A percentile compares a stretch with the other conserved stretches of the same genome.
Evolutionary conservation across 2,888 invertebrate species (phyloP).

Genomic region (Plagodis pulveraria): DNA sequence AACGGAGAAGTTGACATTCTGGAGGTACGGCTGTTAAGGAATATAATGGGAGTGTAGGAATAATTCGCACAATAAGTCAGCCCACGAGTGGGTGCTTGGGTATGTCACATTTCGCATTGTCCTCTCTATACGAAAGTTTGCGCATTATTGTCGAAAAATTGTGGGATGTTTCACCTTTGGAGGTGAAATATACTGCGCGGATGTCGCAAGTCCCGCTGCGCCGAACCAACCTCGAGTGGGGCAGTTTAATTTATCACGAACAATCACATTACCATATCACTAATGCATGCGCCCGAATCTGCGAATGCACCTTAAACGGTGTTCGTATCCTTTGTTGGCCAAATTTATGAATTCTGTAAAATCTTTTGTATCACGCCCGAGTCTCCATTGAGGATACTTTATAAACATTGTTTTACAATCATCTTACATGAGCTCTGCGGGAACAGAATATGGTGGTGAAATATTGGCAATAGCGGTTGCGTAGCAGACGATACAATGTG

Average conservation of each 20-base stretch:
- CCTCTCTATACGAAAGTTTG: slow-evolving; percentile 48
- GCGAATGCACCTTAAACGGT: slow-evolving; percentile 79
- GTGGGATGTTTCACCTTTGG: slow-evolving; percentile 71
- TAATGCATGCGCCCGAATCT: slow-evolving; percentile 78
- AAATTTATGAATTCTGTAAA: slow-evolving; percentile 78
- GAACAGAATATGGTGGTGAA: slow-evolving; percentile 46
- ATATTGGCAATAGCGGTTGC: slow-evolving; percentile 49
- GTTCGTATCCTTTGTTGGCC: slow-evolving; percentile 78
- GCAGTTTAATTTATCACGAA: slow-evolving; percentile 79
- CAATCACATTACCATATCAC: slow-evolving; percentile 84
- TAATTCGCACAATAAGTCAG: slow-evolving; percentile 36
- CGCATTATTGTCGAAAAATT: slow-evolving; percentile 66
- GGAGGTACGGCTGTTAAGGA: slow-evolving; percentile 34
- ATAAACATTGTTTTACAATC: slow-evolving; percentile 71
- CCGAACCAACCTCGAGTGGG: slow-evolving; percentile 57
- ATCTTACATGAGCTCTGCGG: slow-evolving; percentile 60
- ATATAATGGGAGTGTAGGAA: slow-evolving; percentile 41
- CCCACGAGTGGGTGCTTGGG: slow-evolving; percentile 40
- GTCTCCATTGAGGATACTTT: slow-evolving; percentile 54
- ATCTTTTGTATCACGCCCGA: slow-evolving; percentile 69
- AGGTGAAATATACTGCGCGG: slow-evolving; percentile 58
- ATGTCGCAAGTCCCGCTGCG: slow-evolving; percentile 75
- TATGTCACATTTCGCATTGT: slow-evolving; percentile 46
- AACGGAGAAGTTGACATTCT: slow-evolving; percentile 34
- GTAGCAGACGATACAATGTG: slow-evolving; percentile 41